Conservation (phyloP, 1,140 invertebrate genomes). For the Diprion similis region DNA sequence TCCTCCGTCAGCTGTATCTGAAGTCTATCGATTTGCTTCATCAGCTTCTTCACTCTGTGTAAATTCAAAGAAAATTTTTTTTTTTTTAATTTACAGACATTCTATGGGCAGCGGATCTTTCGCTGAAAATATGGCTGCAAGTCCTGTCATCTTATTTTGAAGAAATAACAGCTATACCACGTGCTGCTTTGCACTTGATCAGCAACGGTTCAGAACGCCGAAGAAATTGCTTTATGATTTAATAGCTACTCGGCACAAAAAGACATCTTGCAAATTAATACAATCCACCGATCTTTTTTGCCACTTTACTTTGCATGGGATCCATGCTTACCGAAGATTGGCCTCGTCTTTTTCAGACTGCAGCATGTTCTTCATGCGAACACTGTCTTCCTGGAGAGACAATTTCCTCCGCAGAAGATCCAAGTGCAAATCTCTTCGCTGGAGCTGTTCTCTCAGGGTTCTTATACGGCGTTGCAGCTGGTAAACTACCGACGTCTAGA, state of each 20-base stretch:
- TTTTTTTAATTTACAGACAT: not conserved
- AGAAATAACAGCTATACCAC: too few species aligned
- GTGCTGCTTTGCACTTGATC: too few species aligned
- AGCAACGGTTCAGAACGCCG: not conserved
- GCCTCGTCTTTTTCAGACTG: slow-evolving; percentile 79
- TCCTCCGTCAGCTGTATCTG: slow-evolving; percentile 76
- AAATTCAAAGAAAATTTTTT: slow-evolving; percentile 17
- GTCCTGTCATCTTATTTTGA: not conserved
- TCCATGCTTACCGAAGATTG: slow-evolving; percentile 62
- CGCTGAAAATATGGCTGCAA: slow-evolving; percentile 4
- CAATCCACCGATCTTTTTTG: too few species aligned
- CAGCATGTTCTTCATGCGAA: slow-evolving; percentile 69
- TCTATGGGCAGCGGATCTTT: slow-evolving; percentile 9
- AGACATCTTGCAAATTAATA: too few species aligned
- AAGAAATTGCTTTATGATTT: too few species aligned
- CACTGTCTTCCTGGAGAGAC: slow-evolving; percentile 79
- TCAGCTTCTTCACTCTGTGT: slow-evolving; percentile 72
- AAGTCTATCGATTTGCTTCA: slow-evolving; percentile 78
- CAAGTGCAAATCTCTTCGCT: slow-evolving; percentile 89
- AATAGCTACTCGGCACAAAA: too few species aligned
- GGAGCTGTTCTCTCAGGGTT: slow-evolving; percentile 85
- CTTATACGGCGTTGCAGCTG: slow-evolving; percentile 82
- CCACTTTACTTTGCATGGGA: too few species aligned
- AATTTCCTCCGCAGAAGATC: slow-evolving; percentile 88
- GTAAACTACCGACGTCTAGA: slow-evolving; percentile 81